Evolutionary conservation across 1,140 invertebrate species (phyloP).

Genomic region (Cyclargus thomasi): DNA sequence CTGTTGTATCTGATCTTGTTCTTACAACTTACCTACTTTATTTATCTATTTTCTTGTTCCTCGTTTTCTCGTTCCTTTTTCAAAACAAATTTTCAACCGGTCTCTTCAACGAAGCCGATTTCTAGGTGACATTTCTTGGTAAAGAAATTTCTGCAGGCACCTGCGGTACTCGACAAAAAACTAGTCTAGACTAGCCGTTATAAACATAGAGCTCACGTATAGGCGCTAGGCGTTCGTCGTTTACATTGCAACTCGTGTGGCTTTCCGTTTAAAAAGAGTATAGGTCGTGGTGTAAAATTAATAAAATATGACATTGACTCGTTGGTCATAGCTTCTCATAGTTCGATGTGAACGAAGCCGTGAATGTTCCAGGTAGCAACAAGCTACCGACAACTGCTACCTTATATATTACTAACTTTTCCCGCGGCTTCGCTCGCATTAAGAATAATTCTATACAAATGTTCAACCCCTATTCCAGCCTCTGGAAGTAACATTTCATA

Average conservation of each 20-base stretch:
- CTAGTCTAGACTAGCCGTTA: constrained; percentile 34
- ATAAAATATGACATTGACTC: neutral
- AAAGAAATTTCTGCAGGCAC: constrained; percentile 30
- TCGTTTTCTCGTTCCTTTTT: neutral
- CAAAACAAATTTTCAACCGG: neutral
- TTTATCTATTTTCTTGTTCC: too few relatives aligned
- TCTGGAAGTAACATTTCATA: too few relatives aligned
- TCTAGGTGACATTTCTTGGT: constrained; percentile 33
- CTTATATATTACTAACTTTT: too few relatives aligned
- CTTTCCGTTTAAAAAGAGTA: neutral
- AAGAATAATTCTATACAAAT: too few relatives aligned
- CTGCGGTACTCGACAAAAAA: constrained; percentile 33
- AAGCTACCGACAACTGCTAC: too few relatives aligned
- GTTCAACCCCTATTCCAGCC: too few relatives aligned
- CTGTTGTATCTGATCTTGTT: neutral
- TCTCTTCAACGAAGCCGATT: constrained; percentile 19
- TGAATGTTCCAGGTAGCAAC: too few relatives aligned
- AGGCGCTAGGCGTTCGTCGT: constrained; percentile 16
- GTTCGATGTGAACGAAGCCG: neutral
- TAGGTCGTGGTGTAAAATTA: neutral
- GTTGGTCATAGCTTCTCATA: too few relatives aligned
- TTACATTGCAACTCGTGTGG: neutral
- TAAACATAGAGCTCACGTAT: constrained; percentile 21
- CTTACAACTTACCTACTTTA: neutral
- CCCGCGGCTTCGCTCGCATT: too few relatives aligned